These are phyloP conservation scores for Phycodurus eques DNA, from an alignment of 2,113 vertebrate genomes.

Conservation along the genomic window DNA sequence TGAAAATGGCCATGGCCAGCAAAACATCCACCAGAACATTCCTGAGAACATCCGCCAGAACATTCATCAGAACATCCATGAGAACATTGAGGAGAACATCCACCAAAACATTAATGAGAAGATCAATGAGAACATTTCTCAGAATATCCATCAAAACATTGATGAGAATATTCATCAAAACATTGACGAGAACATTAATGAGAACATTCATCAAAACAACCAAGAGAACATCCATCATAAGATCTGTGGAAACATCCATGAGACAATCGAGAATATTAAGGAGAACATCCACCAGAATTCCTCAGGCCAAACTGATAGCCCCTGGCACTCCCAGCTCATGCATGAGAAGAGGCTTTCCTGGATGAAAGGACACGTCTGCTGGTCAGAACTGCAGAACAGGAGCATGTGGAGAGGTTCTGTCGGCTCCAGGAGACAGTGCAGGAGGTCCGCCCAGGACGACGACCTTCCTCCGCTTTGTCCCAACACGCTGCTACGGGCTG, in stretches of 20 bases:
- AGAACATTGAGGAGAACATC: neutral
- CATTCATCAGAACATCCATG: neutral
- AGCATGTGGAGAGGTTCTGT: conserved; percentile 46
- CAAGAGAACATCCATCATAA: neutral
- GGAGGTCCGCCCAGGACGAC: conserved; percentile 42
- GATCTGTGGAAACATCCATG: neutral
- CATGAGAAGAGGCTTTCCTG: conserved; percentile 82
- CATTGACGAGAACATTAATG: neutral
- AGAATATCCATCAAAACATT: neutral
- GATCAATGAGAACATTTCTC: too few species aligned
- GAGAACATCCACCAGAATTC: neutral
- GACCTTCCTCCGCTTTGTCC: conserved; percentile 71
- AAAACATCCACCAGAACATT: too few species aligned
- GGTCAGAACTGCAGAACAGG: conserved; percentile 78
- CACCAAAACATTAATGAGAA: too few species aligned
- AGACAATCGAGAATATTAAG: neutral
- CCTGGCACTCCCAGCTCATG: conserved; percentile 48
- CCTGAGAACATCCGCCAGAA: neutral
- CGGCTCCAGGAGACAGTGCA: conserved; percentile 41
- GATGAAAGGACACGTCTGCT: conserved; percentile 80
- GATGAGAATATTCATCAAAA: neutral
- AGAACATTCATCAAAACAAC: neutral
- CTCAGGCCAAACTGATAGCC: neutral
- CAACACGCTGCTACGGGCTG: conserved; percentile 69
- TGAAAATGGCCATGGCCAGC: too few species aligned